Conservation (phyloP, 2,113 vertebrate genomes). For the Piaya cayana region DNA sequence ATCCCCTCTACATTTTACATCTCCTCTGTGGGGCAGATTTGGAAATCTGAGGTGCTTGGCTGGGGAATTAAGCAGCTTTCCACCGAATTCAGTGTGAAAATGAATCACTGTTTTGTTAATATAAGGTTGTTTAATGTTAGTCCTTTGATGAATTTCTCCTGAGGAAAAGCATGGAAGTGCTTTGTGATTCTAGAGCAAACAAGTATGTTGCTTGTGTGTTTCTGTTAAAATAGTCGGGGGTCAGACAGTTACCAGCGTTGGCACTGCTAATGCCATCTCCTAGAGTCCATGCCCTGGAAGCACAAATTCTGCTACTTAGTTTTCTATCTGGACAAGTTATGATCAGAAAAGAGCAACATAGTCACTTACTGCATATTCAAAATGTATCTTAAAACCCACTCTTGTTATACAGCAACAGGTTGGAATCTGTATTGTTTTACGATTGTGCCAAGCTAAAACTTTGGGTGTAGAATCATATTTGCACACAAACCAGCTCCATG, state of each 20-base stretch:
- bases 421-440: slow-evolving; percentile 13
- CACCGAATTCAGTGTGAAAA: background rate
- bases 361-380: background rate
- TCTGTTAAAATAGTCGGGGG: background rate
- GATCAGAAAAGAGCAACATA: background rate
- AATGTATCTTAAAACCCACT: background rate
- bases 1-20: background rate
- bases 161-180: background rate
- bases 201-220: background rate
- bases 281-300: background rate
- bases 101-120: background rate
- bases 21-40: background rate
- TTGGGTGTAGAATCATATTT: background rate
- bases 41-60: background rate
- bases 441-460: slow-evolving; percentile 27
- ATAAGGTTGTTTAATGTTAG: background rate
- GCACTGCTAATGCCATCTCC: background rate
- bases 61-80: background rate
- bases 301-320: slow-evolving; percentile 24
- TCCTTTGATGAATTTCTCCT: background rate
- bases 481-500: slow-evolving; percentile 45
- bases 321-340: background rate
- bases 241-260: background rate
- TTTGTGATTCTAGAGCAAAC: rapidly evolving
- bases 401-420: slow-evolving; percentile 20